phyloP scores from a whole-genome alignment of 2,888 invertebrate genomes.

The Polietes domitor region DNA sequence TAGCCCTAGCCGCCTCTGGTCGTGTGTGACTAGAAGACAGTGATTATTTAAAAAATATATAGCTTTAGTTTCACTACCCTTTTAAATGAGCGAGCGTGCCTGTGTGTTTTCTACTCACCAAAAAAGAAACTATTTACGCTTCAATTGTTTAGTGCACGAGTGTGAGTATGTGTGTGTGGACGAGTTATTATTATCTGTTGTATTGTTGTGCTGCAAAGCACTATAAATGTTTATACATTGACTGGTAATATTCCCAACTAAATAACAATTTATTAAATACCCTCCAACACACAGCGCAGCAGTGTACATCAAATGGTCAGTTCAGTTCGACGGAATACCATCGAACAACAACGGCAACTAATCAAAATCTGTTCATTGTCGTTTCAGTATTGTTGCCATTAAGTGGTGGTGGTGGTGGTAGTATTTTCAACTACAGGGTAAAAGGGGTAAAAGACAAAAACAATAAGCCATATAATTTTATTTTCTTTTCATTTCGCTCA shows the following conservation, averaged over 20 bases:
- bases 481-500: not conserved
- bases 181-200: conserved; percentile 19
- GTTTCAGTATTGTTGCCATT: not conserved
- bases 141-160: conserved; percentile 36
- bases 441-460: not conserved
- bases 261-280: conserved; percentile 25
- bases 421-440: not conserved
- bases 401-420: not conserved
- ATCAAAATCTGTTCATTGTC: conserved; percentile 23
- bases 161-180: not conserved
- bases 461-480: conserved; percentile 5
- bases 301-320: not conserved
- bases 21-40: too few relatives aligned
- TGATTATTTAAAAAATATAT: too few relatives aligned
- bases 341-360: not conserved
- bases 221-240: not conserved
- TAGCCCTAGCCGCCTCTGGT: too few relatives aligned
- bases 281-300: not conserved
- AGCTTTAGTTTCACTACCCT: too few relatives aligned
- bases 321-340: not conserved
- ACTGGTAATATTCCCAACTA: conserved; percentile 4
- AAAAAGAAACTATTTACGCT: conserved; percentile 55
- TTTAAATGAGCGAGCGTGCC: too few relatives aligned
- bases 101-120: conserved; percentile 2
- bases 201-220: not conserved